These are phyloP conservation scores for Dryococelus australis DNA, from an alignment of 2,888 invertebrate genomes.

Conservation along the genomic window DNA sequence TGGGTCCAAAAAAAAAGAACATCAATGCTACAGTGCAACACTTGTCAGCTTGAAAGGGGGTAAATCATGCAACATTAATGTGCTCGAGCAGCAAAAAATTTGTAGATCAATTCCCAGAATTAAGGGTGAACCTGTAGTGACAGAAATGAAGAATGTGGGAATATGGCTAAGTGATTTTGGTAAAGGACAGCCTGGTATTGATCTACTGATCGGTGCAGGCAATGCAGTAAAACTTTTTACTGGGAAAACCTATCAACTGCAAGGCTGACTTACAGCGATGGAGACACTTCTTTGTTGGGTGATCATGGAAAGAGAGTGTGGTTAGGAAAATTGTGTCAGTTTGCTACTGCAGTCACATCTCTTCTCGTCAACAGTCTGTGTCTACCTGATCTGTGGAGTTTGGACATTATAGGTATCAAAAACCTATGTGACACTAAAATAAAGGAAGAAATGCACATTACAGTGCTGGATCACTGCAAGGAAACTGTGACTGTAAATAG, in stretches of 20 bases:
- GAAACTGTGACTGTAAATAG: not conserved
- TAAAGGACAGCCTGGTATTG: not conserved
- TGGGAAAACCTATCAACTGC: not conserved
- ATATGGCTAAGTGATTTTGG: not conserved
- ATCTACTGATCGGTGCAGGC: not conserved
- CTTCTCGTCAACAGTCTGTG: not conserved
- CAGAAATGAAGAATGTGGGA: not conserved
- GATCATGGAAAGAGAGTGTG: not conserved
- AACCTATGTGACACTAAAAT: not conserved
- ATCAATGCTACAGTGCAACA: not conserved
- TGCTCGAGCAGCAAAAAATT: not conserved
- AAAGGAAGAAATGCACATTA: not conserved
- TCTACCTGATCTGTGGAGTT: conserved; percentile 18
- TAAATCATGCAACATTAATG: not conserved
- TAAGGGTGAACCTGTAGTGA: not conserved
- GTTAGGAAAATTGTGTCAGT: not conserved
- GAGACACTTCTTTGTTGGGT: not conserved
- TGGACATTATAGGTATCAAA: not conserved
- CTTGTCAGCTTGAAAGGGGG: not conserved
- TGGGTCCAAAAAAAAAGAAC: not conserved
- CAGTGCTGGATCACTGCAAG: not conserved
- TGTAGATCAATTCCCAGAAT: conserved; percentile 11
- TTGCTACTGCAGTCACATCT: not conserved
- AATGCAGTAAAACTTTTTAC: not conserved
- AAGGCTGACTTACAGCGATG: not conserved